phyloP scores from a whole-genome alignment of 2,113 vertebrate genomes.

The Chrysochloris asiatica region DNA sequence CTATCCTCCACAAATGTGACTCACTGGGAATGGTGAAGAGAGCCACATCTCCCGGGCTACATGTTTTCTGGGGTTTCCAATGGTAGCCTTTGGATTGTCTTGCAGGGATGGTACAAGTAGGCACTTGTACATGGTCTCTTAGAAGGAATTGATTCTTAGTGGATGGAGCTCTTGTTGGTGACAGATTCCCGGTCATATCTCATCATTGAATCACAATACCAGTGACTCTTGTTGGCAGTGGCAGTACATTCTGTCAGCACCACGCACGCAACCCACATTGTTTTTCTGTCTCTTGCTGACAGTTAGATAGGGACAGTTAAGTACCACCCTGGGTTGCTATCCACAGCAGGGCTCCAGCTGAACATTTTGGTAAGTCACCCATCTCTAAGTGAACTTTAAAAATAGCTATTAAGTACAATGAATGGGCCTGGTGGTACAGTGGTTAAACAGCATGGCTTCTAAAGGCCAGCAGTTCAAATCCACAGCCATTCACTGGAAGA shows the following conservation, averaged over 20 bases:
- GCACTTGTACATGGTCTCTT: rapidly evolving
- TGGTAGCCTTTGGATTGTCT: conserved; percentile 58
- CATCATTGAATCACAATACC: neutral
- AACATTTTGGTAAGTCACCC: neutral
- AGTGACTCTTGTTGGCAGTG: neutral
- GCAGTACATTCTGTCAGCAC: conserved; percentile 5
- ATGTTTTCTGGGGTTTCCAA: conserved; percentile 41
- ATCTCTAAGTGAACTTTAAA: neutral
- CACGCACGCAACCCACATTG: neutral
- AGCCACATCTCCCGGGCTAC: conserved; percentile 38
- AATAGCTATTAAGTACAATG: neutral
- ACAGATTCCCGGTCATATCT: neutral
- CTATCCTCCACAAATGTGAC: conserved; percentile 46
- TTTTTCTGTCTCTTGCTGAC: conserved; percentile 22
- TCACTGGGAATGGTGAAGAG: conserved; percentile 49
- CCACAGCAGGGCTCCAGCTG: neutral
- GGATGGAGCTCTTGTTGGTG: neutral
- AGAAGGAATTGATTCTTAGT: neutral
- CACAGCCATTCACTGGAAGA: too few relatives aligned
- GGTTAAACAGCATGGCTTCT: too few relatives aligned
- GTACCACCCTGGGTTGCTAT: neutral
- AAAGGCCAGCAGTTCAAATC: too few relatives aligned
- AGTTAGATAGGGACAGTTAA: neutral
- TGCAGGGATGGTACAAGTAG: neutral
- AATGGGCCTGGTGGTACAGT: too few relatives aligned